phyloP scores from a whole-genome alignment of 2,113 vertebrate genomes.

The Pagrus major region DNA sequence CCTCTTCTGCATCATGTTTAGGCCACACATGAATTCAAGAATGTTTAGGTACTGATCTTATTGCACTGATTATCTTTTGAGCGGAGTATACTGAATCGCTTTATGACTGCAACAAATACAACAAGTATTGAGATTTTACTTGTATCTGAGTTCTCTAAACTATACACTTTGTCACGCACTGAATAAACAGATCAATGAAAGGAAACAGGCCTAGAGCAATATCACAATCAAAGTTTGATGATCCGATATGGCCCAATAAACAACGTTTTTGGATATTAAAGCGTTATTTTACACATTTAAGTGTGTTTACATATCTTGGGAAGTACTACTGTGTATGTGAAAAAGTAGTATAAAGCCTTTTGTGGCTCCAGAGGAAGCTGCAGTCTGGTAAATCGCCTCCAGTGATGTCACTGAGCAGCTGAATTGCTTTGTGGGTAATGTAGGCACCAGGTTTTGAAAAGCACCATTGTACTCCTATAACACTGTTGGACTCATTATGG shows the following conservation, averaged over 20 bases:
- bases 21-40: constrained; percentile 11
- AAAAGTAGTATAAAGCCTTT: too few species aligned
- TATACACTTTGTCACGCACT: background rate
- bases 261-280: background rate
- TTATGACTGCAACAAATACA: background rate
- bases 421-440: too few species aligned
- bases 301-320: too few species aligned
- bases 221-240: background rate
- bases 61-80: constrained; percentile 29
- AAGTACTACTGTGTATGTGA: too few species aligned
- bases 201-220: background rate
- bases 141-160: background rate
- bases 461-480: too few species aligned
- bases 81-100: background rate
- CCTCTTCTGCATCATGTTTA: constrained; percentile 9
- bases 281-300: too few species aligned
- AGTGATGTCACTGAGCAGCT: too few species aligned
- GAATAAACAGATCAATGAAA: background rate
- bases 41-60: background rate
- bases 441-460: too few species aligned
- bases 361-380: too few species aligned
- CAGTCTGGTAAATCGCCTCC: too few species aligned
- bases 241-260: background rate
- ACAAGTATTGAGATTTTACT: background rate
- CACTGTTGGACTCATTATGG: too few species aligned